Base-by-base conservation (phyloP, 2,113 vertebrate species). In the Ammospiza nelsoni region DNA sequence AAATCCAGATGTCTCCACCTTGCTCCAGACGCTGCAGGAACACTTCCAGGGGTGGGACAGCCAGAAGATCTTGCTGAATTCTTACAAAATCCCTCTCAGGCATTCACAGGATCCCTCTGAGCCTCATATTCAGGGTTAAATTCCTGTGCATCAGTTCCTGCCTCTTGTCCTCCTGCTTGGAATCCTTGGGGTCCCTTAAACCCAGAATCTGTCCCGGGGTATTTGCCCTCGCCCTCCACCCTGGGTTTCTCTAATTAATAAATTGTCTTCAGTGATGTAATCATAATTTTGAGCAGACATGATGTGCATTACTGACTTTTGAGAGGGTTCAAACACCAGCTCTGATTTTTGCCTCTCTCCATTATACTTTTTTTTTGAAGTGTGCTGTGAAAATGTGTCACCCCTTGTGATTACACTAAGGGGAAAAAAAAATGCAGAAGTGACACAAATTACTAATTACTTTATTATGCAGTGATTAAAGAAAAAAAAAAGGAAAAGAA, bases 391-490 rank as follows among this genome's bases (percentile, higher is more conserved):
- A 97, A 90, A 90, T 68, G 55, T 95, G 94, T 96, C 96, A 94
- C 91, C 90, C 86, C 74, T 97, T 92, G 63, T 95, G 95, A 97
- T 97, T 97, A 94, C 78, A 92, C 68, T 59, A 85, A 89, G 90
- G 43, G 87, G 35, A 11, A 39, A 73, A 37, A 95, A 97, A 94
- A 87, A 85, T 97, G 96, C 72, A 84, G 31, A 96, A 98, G 81
- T 97, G 97, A 97, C 97, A 98, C 96, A 97, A 97, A 97, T 98
- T 97, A 87, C 97, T 98, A 97, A 98, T 98, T 98, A 97, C 94
- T 98, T 97, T 97, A 98, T 98, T 98, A 97, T 97, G 78, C 84
- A 93, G 95, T 92, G 91, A 98, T 97, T 95, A 92, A 86, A 76
- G 71, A 13, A 3, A 3, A 29, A 77, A 75, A 52, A 81, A 84